Conservation (phyloP, 2,888 invertebrate genomes). For the Drosophila siamana region DNA sequence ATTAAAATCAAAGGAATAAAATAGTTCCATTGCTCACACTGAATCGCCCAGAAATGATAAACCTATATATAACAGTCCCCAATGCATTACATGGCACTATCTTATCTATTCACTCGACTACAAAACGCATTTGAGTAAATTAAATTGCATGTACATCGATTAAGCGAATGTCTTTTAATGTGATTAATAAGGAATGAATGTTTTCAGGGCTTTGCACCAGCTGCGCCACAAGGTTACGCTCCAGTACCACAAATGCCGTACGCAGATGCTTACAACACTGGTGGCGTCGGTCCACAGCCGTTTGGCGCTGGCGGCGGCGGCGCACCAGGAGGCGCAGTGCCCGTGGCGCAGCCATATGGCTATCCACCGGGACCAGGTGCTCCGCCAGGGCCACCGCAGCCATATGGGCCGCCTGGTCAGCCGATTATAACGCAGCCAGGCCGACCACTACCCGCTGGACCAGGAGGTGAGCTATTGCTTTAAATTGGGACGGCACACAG, state of each 20-base stretch:
- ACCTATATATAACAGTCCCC: background rate
- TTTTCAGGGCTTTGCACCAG: constrained; percentile 77
- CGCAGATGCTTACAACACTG: constrained; percentile 41
- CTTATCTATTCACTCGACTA: background rate
- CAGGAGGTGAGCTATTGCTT: constrained; percentile 52
- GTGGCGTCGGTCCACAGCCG: constrained; percentile 19
- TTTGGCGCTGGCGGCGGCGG: constrained; percentile 46
- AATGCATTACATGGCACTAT: too few species aligned
- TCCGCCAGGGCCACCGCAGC: constrained; percentile 56
- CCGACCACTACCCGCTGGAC: constrained; percentile 57
- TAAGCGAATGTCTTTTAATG: background rate
- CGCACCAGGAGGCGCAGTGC: constrained; percentile 3
- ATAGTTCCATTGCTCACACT: too few species aligned
- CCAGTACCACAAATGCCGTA: constrained; percentile 84
- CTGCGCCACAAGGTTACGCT: constrained; percentile 76
- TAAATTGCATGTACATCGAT: background rate
- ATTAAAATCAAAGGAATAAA: too few species aligned
- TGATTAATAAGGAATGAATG: background rate
- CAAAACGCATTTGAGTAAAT: background rate
- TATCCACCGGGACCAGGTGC: constrained; percentile 56
- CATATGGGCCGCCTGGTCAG: constrained; percentile 45
- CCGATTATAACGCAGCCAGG: constrained; percentile 82
- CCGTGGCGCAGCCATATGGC: constrained; percentile 39
- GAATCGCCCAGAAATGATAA: too few species aligned
- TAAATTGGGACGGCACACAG: background rate